Conservation (phyloP, 2,888 invertebrate species). For the Mythimna vitellina region DNA sequence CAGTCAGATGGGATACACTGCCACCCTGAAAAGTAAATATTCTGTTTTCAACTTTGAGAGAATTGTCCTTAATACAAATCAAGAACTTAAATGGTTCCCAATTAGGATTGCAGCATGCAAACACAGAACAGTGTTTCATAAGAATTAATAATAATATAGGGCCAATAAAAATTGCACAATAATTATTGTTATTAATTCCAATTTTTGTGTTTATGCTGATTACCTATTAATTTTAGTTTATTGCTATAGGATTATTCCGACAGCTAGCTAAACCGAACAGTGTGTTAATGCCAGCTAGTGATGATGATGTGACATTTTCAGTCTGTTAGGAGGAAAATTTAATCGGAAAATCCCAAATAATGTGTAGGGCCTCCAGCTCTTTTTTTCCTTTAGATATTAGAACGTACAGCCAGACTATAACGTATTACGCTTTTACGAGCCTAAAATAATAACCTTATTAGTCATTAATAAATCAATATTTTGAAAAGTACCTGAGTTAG, state of each 20-base stretch:
- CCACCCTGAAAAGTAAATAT: slow-evolving; percentile 91
- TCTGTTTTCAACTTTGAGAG: slow-evolving; percentile 4
- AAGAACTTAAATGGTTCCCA: no score
- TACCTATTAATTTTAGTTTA: background rate
- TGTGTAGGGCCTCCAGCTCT: background rate
- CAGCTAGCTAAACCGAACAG: background rate
- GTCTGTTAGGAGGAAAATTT: slow-evolving; percentile 9
- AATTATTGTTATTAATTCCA: no score
- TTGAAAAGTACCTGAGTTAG: slow-evolving; percentile 92
- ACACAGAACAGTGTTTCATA: background rate
- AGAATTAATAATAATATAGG: background rate
- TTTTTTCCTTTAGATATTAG: background rate
- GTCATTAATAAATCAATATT: slow-evolving; percentile 20
- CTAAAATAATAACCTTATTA: background rate
- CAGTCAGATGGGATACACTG: slow-evolving; percentile 95
- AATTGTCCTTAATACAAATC: slow-evolving; percentile 2
- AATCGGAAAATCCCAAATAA: background rate
- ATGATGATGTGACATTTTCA: background rate
- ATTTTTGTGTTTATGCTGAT: background rate
- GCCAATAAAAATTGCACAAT: background rate
- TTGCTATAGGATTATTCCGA: background rate
- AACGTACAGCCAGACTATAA: background rate
- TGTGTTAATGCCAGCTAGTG: background rate
- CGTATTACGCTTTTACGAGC: background rate
- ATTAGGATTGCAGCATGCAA: background rate